Percentiles rank a stretch among this genome's conserved stretches.
These are phyloP conservation scores for Episyrphus balteatus DNA, from an alignment of 1,140 invertebrate genomes.

Conservation along the genomic window DNA sequence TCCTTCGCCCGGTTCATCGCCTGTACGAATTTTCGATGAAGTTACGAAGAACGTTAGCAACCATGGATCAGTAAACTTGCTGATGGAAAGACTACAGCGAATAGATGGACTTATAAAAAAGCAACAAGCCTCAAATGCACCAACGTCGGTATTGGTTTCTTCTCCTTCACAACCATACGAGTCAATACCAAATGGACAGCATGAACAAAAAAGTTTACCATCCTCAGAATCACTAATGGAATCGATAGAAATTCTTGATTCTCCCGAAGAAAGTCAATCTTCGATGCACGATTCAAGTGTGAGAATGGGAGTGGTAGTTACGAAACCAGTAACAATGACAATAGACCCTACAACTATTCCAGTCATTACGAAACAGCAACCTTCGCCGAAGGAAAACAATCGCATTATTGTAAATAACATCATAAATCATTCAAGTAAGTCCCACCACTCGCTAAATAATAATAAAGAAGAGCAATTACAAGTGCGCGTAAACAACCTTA, in stretches of 20 bases:
- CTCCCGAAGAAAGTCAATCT: slow-evolving; percentile 27
- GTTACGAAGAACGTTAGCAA: slow-evolving; percentile 2
- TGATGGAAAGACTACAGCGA: slow-evolving; percentile 8
- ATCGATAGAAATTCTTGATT: slow-evolving; percentile 32
- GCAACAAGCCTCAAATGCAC: background rate
- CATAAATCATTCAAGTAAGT: too few species aligned
- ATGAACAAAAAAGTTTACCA: background rate
- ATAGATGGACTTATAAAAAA: background rate
- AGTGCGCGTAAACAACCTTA: too few species aligned
- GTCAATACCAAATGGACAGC: background rate
- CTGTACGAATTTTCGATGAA: slow-evolving; percentile 14
- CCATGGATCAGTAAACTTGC: slow-evolving; percentile 1
- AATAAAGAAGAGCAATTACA: too few species aligned
- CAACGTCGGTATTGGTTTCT: background rate
- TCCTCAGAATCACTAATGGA: slow-evolving; percentile 14
- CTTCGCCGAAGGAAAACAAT: too few species aligned
- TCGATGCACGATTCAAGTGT: slow-evolving; percentile 6
- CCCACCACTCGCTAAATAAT: too few species aligned
- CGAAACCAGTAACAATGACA: slow-evolving; percentile 1
- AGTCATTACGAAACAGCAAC: too few species aligned
- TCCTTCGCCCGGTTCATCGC: slow-evolving; percentile 27
- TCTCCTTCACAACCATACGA: background rate
- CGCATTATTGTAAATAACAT: too few species aligned
- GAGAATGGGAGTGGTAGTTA: slow-evolving; percentile 4
- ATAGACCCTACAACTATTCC: background rate